phyloP scores from a whole-genome alignment of 2,888 invertebrate genomes.

The Cyrtodaria siliqua region DNA sequence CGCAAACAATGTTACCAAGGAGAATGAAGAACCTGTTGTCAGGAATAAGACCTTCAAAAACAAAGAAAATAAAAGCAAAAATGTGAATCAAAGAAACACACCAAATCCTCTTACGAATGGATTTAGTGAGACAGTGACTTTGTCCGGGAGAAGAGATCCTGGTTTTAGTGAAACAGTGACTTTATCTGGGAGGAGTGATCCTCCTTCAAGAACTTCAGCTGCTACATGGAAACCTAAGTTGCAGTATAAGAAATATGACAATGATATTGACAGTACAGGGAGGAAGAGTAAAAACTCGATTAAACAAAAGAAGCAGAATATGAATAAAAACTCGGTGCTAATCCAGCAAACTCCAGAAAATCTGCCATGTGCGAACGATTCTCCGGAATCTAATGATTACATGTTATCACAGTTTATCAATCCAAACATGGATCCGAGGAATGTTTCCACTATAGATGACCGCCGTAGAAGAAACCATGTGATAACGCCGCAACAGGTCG shows the following conservation, averaged over 20 bases:
- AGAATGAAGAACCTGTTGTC: slow-evolving; percentile 11
- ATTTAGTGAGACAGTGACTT: background rate
- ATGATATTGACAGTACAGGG: slow-evolving; percentile 1
- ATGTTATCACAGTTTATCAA: background rate
- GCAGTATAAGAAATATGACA: slow-evolving; percentile 32
- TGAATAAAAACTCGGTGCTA: slow-evolving; percentile 24
- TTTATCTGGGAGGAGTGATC: background rate
- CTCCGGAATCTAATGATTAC: background rate
- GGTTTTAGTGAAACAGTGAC: too few species aligned
- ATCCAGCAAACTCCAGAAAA: background rate
- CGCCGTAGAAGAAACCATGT: background rate
- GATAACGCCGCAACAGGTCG: background rate
- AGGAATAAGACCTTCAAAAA: slow-evolving; percentile 45
- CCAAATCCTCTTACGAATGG: background rate
- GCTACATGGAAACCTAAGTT: slow-evolving; percentile 25
- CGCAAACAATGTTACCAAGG: slow-evolving; percentile 4
- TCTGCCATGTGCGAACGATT: slow-evolving; percentile 1
- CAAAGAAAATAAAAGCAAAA: slow-evolving; percentile 56
- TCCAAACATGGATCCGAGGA: background rate
- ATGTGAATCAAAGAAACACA: slow-evolving; percentile 15
- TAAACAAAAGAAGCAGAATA: slow-evolving; percentile 34
- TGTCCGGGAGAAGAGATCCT: too few species aligned
- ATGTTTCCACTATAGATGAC: background rate
- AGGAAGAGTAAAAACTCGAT: slow-evolving; percentile 25
- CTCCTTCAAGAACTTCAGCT: background rate